phyloP scores from a whole-genome alignment of 2,888 invertebrate genomes.

The Rhogogaster chlorosoma region DNA sequence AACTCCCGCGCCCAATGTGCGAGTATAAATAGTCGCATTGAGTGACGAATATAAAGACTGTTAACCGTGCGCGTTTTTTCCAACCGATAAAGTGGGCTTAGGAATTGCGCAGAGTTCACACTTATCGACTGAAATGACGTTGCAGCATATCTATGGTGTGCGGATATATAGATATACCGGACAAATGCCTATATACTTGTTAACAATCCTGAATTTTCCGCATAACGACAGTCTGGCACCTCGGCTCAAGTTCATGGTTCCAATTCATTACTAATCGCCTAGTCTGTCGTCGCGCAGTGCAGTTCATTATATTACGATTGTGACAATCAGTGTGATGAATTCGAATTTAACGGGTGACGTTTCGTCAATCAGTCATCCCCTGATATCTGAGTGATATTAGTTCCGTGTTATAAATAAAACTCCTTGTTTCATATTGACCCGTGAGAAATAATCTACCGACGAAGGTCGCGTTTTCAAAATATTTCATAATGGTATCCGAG shows the following conservation, averaged over 20 bases:
- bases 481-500: constrained; percentile 65
- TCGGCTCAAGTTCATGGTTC: background rate
- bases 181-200: background rate
- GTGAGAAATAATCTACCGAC: background rate
- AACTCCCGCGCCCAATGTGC: background rate
- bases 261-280: background rate
- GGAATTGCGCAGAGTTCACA: no score
- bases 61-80: no score
- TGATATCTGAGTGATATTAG: background rate
- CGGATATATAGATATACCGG: no score
- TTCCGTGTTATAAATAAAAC: background rate
- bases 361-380: background rate
- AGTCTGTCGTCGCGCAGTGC: background rate
- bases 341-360: background rate
- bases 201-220: background rate
- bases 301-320: background rate
- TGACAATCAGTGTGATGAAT: background rate
- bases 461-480: background rate
- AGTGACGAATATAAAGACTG: no score
- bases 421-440: background rate
- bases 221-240: background rate
- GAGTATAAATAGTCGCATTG: no score
- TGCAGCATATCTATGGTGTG: no score
- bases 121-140: no score
- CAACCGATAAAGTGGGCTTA: no score